Conservation (phyloP, 2,797 vertebrate genomes). For the Eremophila alpestris region DNA sequence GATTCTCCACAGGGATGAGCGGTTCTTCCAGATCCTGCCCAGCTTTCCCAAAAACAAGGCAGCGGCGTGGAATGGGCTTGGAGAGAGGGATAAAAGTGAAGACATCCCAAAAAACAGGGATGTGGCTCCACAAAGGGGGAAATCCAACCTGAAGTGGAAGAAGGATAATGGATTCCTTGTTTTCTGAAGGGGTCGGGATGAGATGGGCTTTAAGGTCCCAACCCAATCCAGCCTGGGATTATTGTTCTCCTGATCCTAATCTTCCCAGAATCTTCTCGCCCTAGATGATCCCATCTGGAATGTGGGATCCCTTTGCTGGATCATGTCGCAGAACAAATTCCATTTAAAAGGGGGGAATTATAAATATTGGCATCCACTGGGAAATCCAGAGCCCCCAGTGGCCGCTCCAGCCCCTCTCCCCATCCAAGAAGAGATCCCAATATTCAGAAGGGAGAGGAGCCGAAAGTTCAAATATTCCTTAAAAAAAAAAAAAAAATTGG, state of each 20-base stretch:
- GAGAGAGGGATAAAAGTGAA: background rate
- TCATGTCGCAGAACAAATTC: background rate
- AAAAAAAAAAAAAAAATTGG: background rate
- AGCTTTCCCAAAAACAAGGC: fast-evolving
- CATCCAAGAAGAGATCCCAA: background rate
- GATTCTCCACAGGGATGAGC: background rate
- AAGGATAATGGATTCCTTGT: background rate
- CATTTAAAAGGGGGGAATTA: background rate
- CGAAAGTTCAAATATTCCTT: background rate
- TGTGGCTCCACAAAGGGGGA: background rate
- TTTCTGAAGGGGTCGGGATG: background rate
- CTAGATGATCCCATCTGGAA: fast-evolving
- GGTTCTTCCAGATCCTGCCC: background rate
- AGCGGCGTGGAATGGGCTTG: fast-evolving
- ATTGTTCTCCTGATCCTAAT: fast-evolving
- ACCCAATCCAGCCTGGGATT: background rate
- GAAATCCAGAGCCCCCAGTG: background rate
- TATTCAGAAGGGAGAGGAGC: background rate
- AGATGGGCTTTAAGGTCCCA: background rate
- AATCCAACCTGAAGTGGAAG: background rate
- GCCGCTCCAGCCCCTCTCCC: fast-evolving
- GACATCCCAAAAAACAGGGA: background rate
- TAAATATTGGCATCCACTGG: background rate
- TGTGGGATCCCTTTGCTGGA: background rate
- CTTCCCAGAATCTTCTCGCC: background rate